Base-by-base conservation (phyloP, 2,888 invertebrate species). In the Chironomus riparius region DNA sequence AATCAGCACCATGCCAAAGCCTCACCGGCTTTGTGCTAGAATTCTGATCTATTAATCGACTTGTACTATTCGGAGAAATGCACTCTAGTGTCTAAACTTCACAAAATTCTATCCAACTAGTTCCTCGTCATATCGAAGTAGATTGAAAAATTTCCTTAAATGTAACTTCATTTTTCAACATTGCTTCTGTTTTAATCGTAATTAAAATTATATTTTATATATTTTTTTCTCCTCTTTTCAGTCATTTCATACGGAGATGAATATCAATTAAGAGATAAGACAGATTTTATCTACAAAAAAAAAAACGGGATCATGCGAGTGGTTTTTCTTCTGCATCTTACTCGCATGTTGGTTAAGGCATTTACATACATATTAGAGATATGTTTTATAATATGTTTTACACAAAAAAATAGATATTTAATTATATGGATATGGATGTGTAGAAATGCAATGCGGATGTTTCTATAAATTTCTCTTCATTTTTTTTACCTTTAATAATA, bases 191-290 rank as follows among this genome's bases (percentile, higher is more conserved):
- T 70, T 72, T 38, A 28, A 72, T 72, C 72, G 62, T 72, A 72
- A 72, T 72, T 72, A 72, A 72, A 61, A 50, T 18, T 50, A 56
- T 61, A 61, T 28, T 61, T 72, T n/a, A 12, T 50, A 56, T 61
- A 61, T 72, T 71, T 71, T 61, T 24, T 15, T 15, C 50, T 62
- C 21, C n/a, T 15, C 7, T 7, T 18, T 56, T 56, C 15, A 3
- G 7, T 56, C 56, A 56, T 15, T 56, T 15, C 18, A 4, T 56
- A 15, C 50, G 5, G 50, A 72, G 72, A 72, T 72, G 72, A 72
- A 72, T 72, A 72, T 72, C 72, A 72, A 72, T 72, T 72, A 72
- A 72, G 72, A 72, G 72, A 72, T 72, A 72, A 72, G 72, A 72
- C 61, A 72, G 72, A 72, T 72, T 72, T 72, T 72, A 72, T 72